These are phyloP conservation scores for Campylomormyrus numenius DNA, from an alignment of 2,113 vertebrate genomes.

Conservation along the genomic window DNA sequence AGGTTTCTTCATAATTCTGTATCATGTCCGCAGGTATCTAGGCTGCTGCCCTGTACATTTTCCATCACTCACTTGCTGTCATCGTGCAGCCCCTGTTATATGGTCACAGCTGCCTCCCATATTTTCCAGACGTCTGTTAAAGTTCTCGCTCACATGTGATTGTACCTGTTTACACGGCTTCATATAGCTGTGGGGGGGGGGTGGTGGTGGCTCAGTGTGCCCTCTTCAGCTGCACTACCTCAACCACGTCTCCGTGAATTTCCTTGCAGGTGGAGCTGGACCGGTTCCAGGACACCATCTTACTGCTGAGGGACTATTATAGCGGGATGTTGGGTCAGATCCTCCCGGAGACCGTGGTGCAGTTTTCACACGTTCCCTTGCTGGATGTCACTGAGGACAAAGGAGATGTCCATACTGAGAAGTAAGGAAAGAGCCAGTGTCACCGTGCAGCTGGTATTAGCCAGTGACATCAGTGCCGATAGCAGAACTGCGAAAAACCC, in stretches of 20 bases:
- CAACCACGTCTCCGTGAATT: background rate
- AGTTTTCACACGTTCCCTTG: slow-evolving; percentile 59
- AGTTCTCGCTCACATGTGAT: background rate
- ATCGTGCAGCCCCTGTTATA: background rate
- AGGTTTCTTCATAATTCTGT: background rate
- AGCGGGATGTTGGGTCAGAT: slow-evolving; percentile 62
- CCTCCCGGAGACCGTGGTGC: slow-evolving; percentile 40
- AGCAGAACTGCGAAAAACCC: background rate
- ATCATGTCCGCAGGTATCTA: background rate
- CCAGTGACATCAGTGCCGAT: background rate
- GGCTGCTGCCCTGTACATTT: background rate
- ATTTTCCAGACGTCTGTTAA: background rate
- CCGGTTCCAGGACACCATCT: slow-evolving; percentile 74
- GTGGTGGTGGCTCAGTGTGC: background rate
- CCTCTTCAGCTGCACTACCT: background rate
- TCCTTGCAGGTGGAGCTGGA: slow-evolving; percentile 70
- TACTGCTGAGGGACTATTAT: slow-evolving; percentile 76
- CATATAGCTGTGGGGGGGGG: background rate
- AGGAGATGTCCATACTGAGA: slow-evolving; percentile 26
- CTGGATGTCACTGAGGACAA: slow-evolving; percentile 44
- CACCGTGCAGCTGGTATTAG: background rate
- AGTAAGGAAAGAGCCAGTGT: slow-evolving; percentile 29
- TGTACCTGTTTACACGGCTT: background rate
- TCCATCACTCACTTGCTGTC: background rate
- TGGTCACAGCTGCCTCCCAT: background rate